Conservation (phyloP, 2,113 vertebrate genomes). For the Toxotes jaculatrix region DNA sequence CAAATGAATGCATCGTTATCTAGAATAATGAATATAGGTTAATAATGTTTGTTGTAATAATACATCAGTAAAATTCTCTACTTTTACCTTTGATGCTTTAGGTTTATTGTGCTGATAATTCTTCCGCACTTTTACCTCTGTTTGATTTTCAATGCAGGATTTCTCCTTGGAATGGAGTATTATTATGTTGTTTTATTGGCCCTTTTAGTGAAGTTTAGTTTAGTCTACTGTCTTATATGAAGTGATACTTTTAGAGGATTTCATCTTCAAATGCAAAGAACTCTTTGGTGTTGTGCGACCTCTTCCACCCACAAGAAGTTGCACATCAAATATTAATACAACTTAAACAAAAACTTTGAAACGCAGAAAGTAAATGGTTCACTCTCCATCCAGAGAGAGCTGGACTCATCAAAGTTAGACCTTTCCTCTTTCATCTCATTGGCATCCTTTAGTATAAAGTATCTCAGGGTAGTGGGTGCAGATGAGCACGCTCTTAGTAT, state of each 20-base stretch:
- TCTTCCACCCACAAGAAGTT: neutral
- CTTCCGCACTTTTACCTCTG: neutral
- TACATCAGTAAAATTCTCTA: neutral
- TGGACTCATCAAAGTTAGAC: slow-evolving; percentile 7
- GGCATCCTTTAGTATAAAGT: slow-evolving; percentile 16
- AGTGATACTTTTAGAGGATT: neutral
- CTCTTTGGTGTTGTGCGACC: neutral
- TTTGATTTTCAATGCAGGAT: neutral
- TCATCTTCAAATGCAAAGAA: neutral
- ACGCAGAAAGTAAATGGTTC: neutral
- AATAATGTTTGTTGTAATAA: neutral
- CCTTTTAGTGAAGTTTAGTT: neutral
- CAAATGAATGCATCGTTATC: neutral
- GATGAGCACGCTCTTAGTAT: slow-evolving; percentile 1
- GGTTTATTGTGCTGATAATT: neutral
- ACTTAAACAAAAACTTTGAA: neutral
- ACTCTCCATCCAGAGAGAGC: neutral
- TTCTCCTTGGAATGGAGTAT: neutral
- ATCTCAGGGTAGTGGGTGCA: slow-evolving; percentile 8
- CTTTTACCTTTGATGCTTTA: neutral
- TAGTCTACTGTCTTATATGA: neutral
- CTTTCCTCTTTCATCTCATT: slow-evolving; percentile 24
- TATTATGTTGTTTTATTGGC: neutral
- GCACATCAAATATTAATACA: slow-evolving; percentile 6
- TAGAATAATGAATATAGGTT: too few relatives aligned